Evolutionary conservation across 2,113 vertebrate genomes (phyloP), one percentile per base, ranked within the genome.

Genomic region (Laticauda colubrina): DNA sequence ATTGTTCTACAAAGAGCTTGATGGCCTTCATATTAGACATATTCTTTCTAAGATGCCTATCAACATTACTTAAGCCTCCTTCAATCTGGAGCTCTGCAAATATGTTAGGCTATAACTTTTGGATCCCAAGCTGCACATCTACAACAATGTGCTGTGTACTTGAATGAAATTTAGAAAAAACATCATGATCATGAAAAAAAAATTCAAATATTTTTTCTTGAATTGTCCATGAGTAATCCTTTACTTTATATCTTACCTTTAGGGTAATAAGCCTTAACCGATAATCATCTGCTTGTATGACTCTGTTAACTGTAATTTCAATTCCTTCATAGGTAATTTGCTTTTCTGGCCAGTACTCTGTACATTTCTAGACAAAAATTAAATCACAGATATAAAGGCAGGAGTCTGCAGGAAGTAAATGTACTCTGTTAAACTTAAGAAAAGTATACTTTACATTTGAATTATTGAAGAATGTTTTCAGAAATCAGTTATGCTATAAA

Each of bases 341-440:
- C 61, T 99, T 98, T 97, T 99, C 99, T 0, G 99, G 99, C 99
- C 99, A 99, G 89, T 99, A 99, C 95, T 99, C 99, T 21, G 99
- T 99, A 95, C 99, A 99, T 98, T 99, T 99, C 99, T 99, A 95
- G 88, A 87, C 90, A 86, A 94, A 90, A 97, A 59, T 95, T n/a
- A 95, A 95, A 96, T 34, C 81, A 96, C 61, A 96, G 51, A 94
- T 89, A 96, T 96, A 90, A 95, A 93, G 15, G 54, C 85, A 96
- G 91, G 1, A 57, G 94, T 21, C 88, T 93, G 90, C 1, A 59
- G 53, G 95, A 39, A 48, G 69, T 95, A 0, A 8, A 20, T 94
- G 94, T 89, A 56, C 81, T 93, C 45, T 85, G 90, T 91, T 93
- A 91, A 95, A 95, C 94, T 0, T 56, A 15, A 56, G 91, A 91